phyloP scores from a whole-genome alignment of 2,888 invertebrate genomes.

The Polydrusus pterygomalis region DNA sequence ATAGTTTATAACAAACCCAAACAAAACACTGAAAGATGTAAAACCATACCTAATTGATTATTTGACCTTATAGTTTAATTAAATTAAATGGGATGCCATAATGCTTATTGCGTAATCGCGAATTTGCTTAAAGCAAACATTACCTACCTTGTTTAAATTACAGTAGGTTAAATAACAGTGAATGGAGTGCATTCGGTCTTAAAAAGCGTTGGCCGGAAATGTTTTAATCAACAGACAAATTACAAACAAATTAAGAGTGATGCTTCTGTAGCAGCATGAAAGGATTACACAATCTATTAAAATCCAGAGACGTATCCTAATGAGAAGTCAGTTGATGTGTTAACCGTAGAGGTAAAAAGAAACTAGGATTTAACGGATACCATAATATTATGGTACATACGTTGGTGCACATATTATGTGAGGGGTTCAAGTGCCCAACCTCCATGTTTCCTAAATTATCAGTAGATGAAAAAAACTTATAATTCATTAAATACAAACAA shows the following conservation, averaged over 20 bases:
- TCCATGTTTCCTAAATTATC: too few relatives aligned
- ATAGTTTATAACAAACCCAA: neutral
- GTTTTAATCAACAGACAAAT: slow-evolving; percentile 4
- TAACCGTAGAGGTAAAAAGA: neutral
- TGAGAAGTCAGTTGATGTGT: neutral
- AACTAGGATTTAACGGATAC: neutral
- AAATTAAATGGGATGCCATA: neutral
- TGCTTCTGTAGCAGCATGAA: neutral
- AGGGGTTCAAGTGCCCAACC: too few relatives aligned
- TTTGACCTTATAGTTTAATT: slow-evolving; percentile 1
- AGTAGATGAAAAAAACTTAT: too few relatives aligned
- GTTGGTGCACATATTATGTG: too few relatives aligned
- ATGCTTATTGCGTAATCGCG: neutral
- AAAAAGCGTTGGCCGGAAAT: slow-evolving; percentile 7
- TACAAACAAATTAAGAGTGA: slow-evolving; percentile 4
- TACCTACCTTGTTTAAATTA: slow-evolving; percentile 18
- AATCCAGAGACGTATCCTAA: neutral
- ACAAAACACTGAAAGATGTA: neutral
- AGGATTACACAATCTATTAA: neutral
- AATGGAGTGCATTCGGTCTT: neutral
- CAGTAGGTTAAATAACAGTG: slow-evolving; percentile 16
- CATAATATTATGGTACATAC: too few relatives aligned
- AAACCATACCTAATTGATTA: neutral
- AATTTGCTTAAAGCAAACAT: slow-evolving; percentile 11
- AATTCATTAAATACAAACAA: too few relatives aligned